phyloP scores from a whole-genome alignment of 2,888 invertebrate species.

The Agriopis marginaria region DNA sequence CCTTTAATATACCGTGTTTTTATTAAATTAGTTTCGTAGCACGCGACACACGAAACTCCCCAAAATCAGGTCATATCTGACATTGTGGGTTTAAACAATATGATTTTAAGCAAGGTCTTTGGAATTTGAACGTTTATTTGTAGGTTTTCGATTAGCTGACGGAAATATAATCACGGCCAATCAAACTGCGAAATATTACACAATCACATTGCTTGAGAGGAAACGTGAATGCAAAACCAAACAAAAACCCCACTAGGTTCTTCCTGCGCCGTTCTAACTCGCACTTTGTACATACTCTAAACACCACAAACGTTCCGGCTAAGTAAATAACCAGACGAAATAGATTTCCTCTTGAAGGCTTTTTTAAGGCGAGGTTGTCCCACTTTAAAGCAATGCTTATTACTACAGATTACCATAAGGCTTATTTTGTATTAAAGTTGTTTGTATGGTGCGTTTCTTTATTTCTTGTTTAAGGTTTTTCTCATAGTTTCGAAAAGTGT shows the following conservation, averaged over 20 bases:
- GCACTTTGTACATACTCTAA: not conserved
- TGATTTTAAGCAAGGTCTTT: slow-evolving; percentile 41
- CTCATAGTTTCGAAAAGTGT: no score
- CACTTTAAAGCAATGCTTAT: no score
- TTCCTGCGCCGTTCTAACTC: no score
- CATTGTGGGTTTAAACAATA: slow-evolving; percentile 52
- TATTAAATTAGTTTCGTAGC: slow-evolving; percentile 80
- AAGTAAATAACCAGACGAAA: not conserved
- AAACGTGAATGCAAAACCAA: no score
- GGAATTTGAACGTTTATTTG: slow-evolving; percentile 20
- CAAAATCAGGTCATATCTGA: slow-evolving; percentile 73
- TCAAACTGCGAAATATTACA: slow-evolving; percentile 12
- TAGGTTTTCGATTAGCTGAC: slow-evolving; percentile 31
- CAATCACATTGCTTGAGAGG: not conserved
- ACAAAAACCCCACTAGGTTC: no score
- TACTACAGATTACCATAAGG: no score
- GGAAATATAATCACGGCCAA: slow-evolving; percentile 21
- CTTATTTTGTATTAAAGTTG: no score
- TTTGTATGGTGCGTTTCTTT: no score
- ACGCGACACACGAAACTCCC: slow-evolving; percentile 78
- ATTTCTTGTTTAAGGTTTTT: no score
- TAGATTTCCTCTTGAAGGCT: not conserved
- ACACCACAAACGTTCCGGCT: not conserved
- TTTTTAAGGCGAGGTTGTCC: not conserved
- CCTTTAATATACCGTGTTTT: slow-evolving; percentile 79